Percentiles rank a stretch among this genome's conserved stretches.
Evolutionary conservation across 2,797 vertebrate genomes (phyloP).

Genomic region (Falco biarmicus): DNA sequence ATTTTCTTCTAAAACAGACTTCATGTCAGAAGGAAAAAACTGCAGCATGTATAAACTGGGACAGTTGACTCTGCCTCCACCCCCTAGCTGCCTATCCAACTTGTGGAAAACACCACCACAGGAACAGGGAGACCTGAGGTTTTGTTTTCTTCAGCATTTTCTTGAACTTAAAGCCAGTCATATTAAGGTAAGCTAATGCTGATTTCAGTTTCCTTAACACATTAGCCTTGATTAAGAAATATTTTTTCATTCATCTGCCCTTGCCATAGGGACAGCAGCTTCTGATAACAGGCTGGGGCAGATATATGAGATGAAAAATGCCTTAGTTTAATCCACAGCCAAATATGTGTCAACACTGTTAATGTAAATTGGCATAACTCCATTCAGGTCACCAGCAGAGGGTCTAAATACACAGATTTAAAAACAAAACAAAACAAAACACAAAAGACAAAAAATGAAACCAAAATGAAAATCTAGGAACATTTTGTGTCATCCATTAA

Average conservation of each 20-base stretch:
- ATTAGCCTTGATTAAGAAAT: background rate
- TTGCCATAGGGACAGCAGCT: background rate
- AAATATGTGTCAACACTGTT: background rate
- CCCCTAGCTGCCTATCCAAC: background rate
- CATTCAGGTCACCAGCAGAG: background rate
- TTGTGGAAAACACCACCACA: background rate
- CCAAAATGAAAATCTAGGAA: rapidly evolving
- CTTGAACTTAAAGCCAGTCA: background rate
- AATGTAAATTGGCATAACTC: background rate
- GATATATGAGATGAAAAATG: conserved; percentile 20
- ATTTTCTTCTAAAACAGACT: background rate
- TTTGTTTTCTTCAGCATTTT: background rate
- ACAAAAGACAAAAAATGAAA: background rate
- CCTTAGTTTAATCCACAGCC: background rate
- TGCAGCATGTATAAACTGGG: background rate
- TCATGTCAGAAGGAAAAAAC: background rate
- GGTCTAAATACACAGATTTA: background rate
- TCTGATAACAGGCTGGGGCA: background rate
- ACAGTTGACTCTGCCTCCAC: background rate
- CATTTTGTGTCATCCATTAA: background rate
- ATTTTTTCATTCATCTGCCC: background rate
- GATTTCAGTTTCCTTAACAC: background rate
- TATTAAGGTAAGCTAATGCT: background rate
- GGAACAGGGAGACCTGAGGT: background rate
- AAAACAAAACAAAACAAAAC: background rate